Evolutionary conservation across 1,140 invertebrate genomes (phyloP).

Genomic region (Bilobella aurantiaca): DNA sequence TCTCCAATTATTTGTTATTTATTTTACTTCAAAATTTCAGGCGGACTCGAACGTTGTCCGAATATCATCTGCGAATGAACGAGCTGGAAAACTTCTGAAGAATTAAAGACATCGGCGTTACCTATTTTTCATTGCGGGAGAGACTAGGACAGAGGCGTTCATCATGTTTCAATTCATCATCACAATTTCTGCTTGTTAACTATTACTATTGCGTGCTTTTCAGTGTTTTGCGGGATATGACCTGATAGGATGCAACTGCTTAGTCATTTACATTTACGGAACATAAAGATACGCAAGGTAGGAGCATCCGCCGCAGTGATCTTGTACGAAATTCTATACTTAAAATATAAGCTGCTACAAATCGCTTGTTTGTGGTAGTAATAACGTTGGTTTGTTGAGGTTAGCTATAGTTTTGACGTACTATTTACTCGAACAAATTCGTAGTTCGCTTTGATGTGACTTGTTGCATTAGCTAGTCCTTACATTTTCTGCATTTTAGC

Average conservation of each 20-base stretch:
- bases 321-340: not conserved
- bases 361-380: too few species aligned
- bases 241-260: not conserved
- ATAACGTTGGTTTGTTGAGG: too few species aligned
- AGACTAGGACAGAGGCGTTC: not conserved
- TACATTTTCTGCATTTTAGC: too few species aligned
- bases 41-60: slow-evolving; percentile 69
- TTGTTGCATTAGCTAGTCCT: too few species aligned
- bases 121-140: not conserved
- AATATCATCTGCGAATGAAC: slow-evolving; percentile 73
- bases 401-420: too few species aligned
- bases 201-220: not conserved
- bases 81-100: slow-evolving; percentile 63
- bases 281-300: not conserved
- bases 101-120: not conserved
- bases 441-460: too few species aligned
- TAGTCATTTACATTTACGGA: not conserved
- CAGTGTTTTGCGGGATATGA: not conserved
- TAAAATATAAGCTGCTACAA: not conserved
- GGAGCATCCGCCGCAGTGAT: not conserved
- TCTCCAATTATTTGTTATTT: slow-evolving; percentile 5
- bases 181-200: not conserved
- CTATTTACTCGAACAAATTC: too few species aligned
- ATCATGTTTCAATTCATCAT: not conserved
- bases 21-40: too few species aligned